These are phyloP conservation scores for Lepilemur septentrionalis DNA, from an alignment of 2,797 vertebrate species.

Conservation along the genomic window DNA sequence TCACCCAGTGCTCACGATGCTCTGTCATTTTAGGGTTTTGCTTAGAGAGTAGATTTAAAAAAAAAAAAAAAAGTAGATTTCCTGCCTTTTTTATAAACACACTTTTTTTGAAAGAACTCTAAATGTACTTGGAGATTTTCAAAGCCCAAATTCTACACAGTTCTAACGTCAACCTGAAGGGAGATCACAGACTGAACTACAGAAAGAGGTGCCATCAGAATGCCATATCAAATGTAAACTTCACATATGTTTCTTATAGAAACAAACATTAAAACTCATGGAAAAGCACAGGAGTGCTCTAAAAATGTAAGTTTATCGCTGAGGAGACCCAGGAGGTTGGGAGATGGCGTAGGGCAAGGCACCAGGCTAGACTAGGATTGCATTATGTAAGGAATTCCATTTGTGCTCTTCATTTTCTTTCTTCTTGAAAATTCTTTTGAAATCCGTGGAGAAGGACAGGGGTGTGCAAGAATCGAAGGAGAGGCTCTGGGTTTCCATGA, in stretches of 20 bases:
- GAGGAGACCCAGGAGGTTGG: not conserved
- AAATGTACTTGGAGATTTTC: not conserved
- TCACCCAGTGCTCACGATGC: not conserved
- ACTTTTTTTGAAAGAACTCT: conserved; percentile 10
- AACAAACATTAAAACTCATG: not conserved
- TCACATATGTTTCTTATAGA: not conserved
- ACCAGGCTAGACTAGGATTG: not conserved
- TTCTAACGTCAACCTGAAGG: not conserved
- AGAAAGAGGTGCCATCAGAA: not conserved
- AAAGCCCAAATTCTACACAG: not conserved
- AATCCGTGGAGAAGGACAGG: not conserved
- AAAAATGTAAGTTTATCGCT: not conserved
- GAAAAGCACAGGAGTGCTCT: not conserved
- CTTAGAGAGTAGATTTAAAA: not conserved
- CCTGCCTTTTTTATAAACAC: not conserved
- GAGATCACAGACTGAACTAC: not conserved
- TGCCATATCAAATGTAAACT: not conserved
- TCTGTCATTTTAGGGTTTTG: not conserved
- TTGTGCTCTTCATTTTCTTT: not conserved
- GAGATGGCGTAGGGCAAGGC: not conserved
- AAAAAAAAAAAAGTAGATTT: not conserved
- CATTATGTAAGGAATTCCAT: not conserved
- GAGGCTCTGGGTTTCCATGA: conserved; percentile 2
- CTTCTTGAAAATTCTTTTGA: not conserved
- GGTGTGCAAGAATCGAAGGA: not conserved